A percentile compares a stretch with the other conserved stretches of the same genome.
Evolutionary conservation across 2,888 invertebrate species (phyloP).

Genomic region (Ophion obscuratus): DNA sequence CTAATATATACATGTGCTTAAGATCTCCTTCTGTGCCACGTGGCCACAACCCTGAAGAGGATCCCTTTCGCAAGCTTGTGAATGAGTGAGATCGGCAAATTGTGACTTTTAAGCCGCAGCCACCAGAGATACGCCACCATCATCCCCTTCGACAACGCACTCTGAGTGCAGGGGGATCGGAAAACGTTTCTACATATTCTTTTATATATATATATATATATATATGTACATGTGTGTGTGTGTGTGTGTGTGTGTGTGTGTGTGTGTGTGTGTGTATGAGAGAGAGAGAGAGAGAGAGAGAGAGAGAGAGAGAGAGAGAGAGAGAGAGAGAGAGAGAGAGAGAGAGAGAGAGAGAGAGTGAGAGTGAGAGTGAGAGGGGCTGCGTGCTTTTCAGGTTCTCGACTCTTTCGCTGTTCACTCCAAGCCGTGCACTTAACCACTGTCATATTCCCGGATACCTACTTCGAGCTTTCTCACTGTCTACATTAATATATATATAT

Average conservation of each 20-base stretch:
- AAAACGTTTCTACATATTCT: slow-evolving; percentile 44
- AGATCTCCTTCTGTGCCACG: slow-evolving; percentile 41
- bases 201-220: slow-evolving; percentile 15
- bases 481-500: slow-evolving; percentile 17
- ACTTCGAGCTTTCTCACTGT: slow-evolving; percentile 38
- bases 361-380: background rate
- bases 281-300: too few relatives aligned
- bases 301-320: too few relatives aligned
- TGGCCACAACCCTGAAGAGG: slow-evolving; percentile 30
- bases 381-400: slow-evolving; percentile 32
- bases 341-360: background rate
- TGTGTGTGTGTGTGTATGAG: background rate
- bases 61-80: slow-evolving; percentile 34
- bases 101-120: slow-evolving; percentile 65
- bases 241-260: too few relatives aligned
- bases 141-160: slow-evolving; percentile 35
- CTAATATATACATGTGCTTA: background rate
- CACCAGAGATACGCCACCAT: slow-evolving; percentile 50
- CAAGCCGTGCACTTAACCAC: slow-evolving; percentile 62
- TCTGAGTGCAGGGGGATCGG: slow-evolving; percentile 49
- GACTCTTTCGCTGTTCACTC: slow-evolving; percentile 54
- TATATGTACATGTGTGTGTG: background rate
- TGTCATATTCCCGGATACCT: slow-evolving; percentile 59
- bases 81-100: slow-evolving; percentile 61
- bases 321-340: too few relatives aligned